phyloP scores from a whole-genome alignment of 2,888 invertebrate genomes.

The Orthonevra nobilis region DNA sequence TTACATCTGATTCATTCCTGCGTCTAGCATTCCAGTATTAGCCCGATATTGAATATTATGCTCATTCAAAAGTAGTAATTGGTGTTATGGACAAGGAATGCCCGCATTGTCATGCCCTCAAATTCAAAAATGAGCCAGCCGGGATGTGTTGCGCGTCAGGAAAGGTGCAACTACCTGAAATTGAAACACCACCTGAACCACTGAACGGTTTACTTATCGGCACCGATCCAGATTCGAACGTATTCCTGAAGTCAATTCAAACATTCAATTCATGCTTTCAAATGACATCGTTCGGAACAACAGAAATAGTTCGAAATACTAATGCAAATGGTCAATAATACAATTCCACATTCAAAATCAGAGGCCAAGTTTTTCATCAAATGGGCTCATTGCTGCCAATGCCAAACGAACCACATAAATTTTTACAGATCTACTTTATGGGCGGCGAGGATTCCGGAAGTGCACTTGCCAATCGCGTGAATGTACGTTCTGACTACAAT shows the following conservation, averaged over 20 bases:
- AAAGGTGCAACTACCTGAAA: constrained; percentile 77
- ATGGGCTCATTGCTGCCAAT: constrained; percentile 49
- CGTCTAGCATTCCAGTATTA: constrained; percentile 68
- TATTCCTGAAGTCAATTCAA: constrained; percentile 66
- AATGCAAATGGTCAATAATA: constrained; percentile 51
- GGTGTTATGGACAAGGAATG: not conserved
- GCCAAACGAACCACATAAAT: constrained; percentile 40
- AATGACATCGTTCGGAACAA: constrained; percentile 71
- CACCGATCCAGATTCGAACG: constrained; percentile 53
- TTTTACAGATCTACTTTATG: constrained; percentile 23
- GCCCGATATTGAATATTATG: constrained; percentile 73
- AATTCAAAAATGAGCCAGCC: constrained; percentile 48
- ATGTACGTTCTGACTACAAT: constrained; percentile 20
- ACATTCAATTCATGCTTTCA: constrained; percentile 63
- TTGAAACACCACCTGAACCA: constrained; percentile 75
- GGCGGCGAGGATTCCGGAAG: not conserved
- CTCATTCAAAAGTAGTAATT: constrained; percentile 70
- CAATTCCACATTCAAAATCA: constrained; percentile 58
- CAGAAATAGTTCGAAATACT: constrained; percentile 54
- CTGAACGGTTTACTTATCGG: constrained; percentile 31
- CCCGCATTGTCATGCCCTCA: constrained; percentile 54
- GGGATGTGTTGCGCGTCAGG: constrained; percentile 78
- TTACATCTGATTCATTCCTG: constrained; percentile 69
- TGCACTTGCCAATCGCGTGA: constrained; percentile 37
- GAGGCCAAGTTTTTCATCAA: constrained; percentile 38